These are phyloP conservation scores for Lasioglossum pauxillum DNA, from an alignment of 2,888 invertebrate species.

Conservation along the genomic window DNA sequence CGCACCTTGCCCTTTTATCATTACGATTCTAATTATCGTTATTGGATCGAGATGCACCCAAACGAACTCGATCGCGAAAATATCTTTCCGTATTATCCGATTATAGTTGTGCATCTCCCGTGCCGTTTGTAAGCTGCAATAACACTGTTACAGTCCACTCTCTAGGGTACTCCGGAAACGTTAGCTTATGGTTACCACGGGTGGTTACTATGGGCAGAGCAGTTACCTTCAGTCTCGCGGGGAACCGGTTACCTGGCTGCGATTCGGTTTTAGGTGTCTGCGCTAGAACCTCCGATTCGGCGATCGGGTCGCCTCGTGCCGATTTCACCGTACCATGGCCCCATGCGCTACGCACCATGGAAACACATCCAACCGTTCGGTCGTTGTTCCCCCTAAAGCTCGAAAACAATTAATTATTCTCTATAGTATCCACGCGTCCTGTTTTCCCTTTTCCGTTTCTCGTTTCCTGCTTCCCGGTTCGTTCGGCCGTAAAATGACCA, in stretches of 20 bases:
- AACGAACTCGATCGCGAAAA: neutral
- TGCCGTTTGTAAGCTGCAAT: neutral
- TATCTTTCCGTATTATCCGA: constrained; percentile 2
- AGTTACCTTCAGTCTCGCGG: neutral
- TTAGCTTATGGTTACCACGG: neutral
- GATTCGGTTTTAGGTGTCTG: neutral
- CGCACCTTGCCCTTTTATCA: neutral
- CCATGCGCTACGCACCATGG: neutral
- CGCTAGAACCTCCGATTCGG: neutral
- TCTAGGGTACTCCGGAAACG: neutral
- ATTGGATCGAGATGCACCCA: neutral
- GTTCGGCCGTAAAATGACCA: neutral
- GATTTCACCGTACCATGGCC: no score
- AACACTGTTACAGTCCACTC: neutral
- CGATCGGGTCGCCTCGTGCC: neutral
- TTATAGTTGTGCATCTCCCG: neutral
- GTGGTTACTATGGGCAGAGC: neutral
- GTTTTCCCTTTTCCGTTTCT: neutral
- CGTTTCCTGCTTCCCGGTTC: neutral
- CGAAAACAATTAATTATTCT: neutral
- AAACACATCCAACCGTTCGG: neutral
- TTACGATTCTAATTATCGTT: neutral
- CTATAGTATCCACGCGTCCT: neutral
- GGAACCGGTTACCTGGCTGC: neutral
- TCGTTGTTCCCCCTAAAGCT: neutral